Evolutionary conservation across 2,113 vertebrate genomes (phyloP).

Genomic region (Leptobrachium ailaonicum): DNA sequence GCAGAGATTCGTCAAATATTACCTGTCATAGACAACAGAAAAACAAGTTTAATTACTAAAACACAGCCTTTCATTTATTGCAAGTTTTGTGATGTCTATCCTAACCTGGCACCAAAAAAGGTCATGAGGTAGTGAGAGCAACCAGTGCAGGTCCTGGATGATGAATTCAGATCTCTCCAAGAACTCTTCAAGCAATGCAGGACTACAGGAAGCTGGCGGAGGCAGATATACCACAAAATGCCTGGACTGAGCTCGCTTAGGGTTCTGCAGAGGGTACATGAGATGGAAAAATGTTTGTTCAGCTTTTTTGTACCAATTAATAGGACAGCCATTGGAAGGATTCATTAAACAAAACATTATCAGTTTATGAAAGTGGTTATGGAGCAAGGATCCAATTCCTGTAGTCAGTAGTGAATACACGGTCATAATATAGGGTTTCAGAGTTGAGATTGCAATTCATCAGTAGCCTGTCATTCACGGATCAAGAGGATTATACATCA

Average conservation of each 20-base stretch:
- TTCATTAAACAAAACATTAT: not conserved
- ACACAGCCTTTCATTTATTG: too few relatives aligned
- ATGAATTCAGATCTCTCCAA: slow-evolving; percentile 87
- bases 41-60: too few relatives aligned
- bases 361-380: not conserved
- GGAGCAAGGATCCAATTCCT: not conserved
- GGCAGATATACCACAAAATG: slow-evolving; percentile 87
- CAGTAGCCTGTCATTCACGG: too few relatives aligned
- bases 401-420: too few relatives aligned
- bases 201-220: slow-evolving; percentile 71
- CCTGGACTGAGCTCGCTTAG: slow-evolving; percentile 81
- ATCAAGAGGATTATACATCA: too few relatives aligned
- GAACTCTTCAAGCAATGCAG: slow-evolving; percentile 86
- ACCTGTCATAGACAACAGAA: slow-evolving; percentile 68
- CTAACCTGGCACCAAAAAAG: slow-evolving; percentile 98
- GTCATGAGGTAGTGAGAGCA: slow-evolving; percentile 87
- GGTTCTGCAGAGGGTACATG: slow-evolving; percentile 60
- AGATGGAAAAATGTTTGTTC: not conserved
- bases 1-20: slow-evolving; percentile 90
- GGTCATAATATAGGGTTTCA: too few relatives aligned
- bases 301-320: not conserved
- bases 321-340: too few relatives aligned
- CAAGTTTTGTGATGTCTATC: not conserved
- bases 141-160: slow-evolving; percentile 89
- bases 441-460: too few relatives aligned